A percentile compares a stretch with the other conserved stretches of the same genome.
These are phyloP conservation scores for Ptiloglossa arizonensis DNA, from an alignment of 1,140 invertebrate species.

Conservation along the genomic window DNA sequence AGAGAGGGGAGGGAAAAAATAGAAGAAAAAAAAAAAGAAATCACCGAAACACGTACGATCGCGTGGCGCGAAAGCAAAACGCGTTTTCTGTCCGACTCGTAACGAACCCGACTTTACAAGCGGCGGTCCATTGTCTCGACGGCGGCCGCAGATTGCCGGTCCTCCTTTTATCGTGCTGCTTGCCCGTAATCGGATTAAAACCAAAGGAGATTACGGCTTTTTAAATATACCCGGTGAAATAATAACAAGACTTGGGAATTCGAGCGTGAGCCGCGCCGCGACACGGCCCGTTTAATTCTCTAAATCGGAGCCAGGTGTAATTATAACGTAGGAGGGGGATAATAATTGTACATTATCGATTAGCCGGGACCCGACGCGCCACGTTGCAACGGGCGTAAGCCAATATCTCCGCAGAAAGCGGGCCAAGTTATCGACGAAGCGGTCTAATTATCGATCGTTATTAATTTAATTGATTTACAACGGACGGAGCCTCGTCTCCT, in stretches of 20 bases:
- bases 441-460: constrained; percentile 42
- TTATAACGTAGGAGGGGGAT: constrained; percentile 23
- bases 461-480: constrained; percentile 40
- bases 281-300: constrained; percentile 18
- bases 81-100: constrained; percentile 8
- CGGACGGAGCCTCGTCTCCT: background rate
- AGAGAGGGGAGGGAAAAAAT: too few species aligned
- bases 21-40: too few species aligned
- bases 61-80: background rate
- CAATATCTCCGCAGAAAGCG: constrained; percentile 31
- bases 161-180: constrained; percentile 47
- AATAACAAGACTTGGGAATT: constrained; percentile 48
- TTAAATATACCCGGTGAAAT: constrained; percentile 52
- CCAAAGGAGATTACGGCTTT: constrained; percentile 50
- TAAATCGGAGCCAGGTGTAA: constrained; percentile 38
- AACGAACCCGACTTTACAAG: constrained; percentile 38
- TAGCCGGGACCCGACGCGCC: background rate
- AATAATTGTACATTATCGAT: constrained; percentile 45
- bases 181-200: constrained; percentile 44
- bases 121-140: constrained; percentile 39
- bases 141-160: constrained; percentile 41
- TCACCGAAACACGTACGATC: background rate
- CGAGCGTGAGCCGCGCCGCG: background rate
- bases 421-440: constrained; percentile 30
- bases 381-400: constrained; percentile 7